Evolutionary conservation across 64 coral and sea anemone genomes (phyloP), one percentile per base, ranked within the genome.

Genomic region (Porites lutea): DNA sequence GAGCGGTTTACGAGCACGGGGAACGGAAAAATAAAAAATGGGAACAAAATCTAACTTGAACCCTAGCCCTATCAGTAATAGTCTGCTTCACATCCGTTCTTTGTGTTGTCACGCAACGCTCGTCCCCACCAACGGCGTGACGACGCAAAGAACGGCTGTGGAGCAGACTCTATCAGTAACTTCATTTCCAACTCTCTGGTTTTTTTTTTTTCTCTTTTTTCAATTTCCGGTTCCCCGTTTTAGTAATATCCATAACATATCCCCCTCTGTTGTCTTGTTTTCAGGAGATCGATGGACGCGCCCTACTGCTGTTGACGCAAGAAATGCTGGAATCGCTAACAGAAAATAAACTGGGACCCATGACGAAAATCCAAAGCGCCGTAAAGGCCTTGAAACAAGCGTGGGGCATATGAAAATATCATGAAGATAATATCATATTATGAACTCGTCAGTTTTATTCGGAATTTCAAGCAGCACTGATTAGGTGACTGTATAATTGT

Each of bases 281-380:
- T 63, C 57, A 97, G 95, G 95, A 97, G 52, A 97, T 97, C 69
- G 95, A 97, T 51, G 95, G 95, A 13, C 93, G 93, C 87, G 95
- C 95, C 3, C 83, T 97, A 27, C 57, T 97, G 55, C 52, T 97
- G 27, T 75, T 97, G 77, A 97, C 95, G 43, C 95, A 97, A 91
- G 95, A 97, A 90, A 94, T 94, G 92, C 47, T 97, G 75, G 95
- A 97, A 82, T 94, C 92, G 43, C 75, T 97, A 6, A 97, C 95
- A 23, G 95, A 97, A 49, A 97, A 97, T 75, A 97, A 97, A 72
- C 88, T 97, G 10, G 95, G 95, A 58, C 95, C 95, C 14, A 97
- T 97, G 95, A 97, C 95, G 15, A 97, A 97, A 77, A 97, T 97
- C 65, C 95, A 97, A 86, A 97, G 93, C 64, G 95, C 95, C 14